Evolutionary conservation across 2,888 invertebrate genomes (phyloP).

Genomic region (Axea sp.): DNA sequence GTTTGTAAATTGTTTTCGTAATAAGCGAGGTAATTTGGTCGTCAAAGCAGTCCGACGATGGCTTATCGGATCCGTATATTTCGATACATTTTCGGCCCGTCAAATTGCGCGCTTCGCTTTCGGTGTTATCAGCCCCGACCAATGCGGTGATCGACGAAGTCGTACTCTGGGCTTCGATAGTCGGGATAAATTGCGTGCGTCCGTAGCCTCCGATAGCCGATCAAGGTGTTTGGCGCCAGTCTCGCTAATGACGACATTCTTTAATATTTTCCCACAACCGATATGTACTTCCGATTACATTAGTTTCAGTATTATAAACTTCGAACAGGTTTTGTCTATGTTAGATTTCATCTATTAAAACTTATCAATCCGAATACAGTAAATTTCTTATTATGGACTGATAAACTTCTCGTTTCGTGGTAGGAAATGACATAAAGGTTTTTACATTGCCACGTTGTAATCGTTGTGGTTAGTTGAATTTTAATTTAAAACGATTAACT

Average conservation of each 20-base stretch:
- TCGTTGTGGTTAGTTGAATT: conserved; percentile 3
- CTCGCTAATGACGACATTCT: conserved; percentile 62
- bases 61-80: conserved; percentile 62
- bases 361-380: conserved; percentile 42
- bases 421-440: conserved; percentile 12
- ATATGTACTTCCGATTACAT: conserved; percentile 12
- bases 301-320: conserved; percentile 19
- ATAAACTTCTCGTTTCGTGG: conserved; percentile 39
- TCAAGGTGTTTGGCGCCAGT: conserved; percentile 67
- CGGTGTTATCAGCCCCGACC: conserved; percentile 68
- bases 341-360: conserved; percentile 50
- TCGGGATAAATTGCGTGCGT: conserved; percentile 66
- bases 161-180: conserved; percentile 60
- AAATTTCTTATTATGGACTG: conserved; percentile 36
- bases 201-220: conserved; percentile 62
- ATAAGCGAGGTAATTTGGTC: conserved; percentile 10
- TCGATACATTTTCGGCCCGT: conserved; percentile 60
- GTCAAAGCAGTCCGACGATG: conserved; percentile 44
- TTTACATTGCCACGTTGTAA: conserved; percentile 6
- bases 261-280: conserved; percentile 47
- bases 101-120: conserved; percentile 47
- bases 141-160: conserved; percentile 67
- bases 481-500: conserved; percentile 19
- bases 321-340: conserved; percentile 36
- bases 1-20: conserved; percentile 37